Percentiles rank a stretch among this genome's conserved stretches.
These are phyloP conservation scores for Philopedon plagiatum DNA, from an alignment of 2,888 invertebrate species.

Conservation along the genomic window DNA sequence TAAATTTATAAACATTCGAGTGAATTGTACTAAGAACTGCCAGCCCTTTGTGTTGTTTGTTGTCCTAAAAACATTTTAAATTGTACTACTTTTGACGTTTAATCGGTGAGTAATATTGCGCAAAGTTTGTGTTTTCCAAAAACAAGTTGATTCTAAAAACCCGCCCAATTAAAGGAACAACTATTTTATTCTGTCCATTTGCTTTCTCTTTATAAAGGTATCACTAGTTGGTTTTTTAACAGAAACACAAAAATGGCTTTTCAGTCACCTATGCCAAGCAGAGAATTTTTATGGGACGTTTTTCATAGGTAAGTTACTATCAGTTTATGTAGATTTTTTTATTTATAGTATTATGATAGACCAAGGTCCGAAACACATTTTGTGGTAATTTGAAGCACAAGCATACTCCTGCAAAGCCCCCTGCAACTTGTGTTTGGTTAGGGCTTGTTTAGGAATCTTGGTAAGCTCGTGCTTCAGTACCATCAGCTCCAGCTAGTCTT, in stretches of 20 bases:
- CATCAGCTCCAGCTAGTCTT: too few species aligned
- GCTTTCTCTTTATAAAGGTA: neutral
- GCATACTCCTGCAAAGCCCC: too few species aligned
- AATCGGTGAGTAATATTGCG: constrained; percentile 19
- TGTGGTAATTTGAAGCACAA: too few species aligned
- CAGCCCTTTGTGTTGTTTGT: too few species aligned
- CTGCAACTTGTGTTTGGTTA: too few species aligned
- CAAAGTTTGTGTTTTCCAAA: neutral
- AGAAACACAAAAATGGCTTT: constrained; percentile 37
- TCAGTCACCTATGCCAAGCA: constrained; percentile 75
- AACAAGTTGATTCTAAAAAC: neutral
- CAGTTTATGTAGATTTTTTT: neutral
- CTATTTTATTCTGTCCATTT: neutral
- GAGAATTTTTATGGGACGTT: constrained; percentile 85
- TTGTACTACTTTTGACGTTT: neutral
- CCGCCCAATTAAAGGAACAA: neutral
- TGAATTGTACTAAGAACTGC: too few species aligned
- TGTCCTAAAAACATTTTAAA: too few species aligned
- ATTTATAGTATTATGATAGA: too few species aligned
- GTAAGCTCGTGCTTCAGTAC: too few species aligned
- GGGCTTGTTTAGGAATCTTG: too few species aligned
- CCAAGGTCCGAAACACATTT: too few species aligned
- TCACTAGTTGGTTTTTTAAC: neutral
- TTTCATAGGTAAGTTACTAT: constrained; percentile 72
- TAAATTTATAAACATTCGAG: too few species aligned